Percentiles rank a stretch among this genome's conserved stretches.
These are phyloP conservation scores for Raja brachyura DNA, from an alignment of 2,113 vertebrate genomes.

Conservation along the genomic window DNA sequence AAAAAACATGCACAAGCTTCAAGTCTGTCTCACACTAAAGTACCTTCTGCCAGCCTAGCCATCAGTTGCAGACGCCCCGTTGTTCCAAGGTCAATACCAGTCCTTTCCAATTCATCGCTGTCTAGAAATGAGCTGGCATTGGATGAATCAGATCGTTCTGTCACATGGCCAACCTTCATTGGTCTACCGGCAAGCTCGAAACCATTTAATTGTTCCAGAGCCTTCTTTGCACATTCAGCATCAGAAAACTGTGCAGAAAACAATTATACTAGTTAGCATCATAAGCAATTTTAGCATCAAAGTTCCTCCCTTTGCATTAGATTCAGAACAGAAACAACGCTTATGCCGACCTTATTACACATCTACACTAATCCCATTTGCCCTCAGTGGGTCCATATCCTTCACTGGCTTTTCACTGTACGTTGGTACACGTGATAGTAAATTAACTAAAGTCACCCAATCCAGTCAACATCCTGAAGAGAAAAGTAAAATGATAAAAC, in stretches of 20 bases:
- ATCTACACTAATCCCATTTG: too few species aligned
- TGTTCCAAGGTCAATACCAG: constrained; percentile 86
- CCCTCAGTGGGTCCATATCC: too few species aligned
- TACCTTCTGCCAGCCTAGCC: constrained; percentile 91
- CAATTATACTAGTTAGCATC: neutral
- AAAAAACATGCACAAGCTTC: neutral
- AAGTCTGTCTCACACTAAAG: neutral
- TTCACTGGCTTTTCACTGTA: too few species aligned
- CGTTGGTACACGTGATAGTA: too few species aligned
- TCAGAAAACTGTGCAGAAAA: constrained; percentile 72
- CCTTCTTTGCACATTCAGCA: constrained; percentile 92
- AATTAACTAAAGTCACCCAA: neutral
- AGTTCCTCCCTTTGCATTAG: neutral
- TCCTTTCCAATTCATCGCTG: constrained; percentile 84
- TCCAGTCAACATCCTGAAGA: neutral
- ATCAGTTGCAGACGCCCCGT: constrained; percentile 89
- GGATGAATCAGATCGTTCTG: constrained; percentile 80
- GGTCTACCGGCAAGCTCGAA: constrained; percentile 90
- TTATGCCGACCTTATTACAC: too few species aligned
- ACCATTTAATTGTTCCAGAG: constrained; percentile 89
- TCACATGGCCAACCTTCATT: constrained; percentile 97
- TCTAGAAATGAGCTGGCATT: constrained; percentile 85
- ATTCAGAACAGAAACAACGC: too few species aligned
- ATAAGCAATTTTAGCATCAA: neutral
- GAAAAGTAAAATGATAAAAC: neutral